Evolutionary conservation across 2,888 invertebrate genomes (phyloP).

Genomic region (Sinentomon sp.): DNA sequence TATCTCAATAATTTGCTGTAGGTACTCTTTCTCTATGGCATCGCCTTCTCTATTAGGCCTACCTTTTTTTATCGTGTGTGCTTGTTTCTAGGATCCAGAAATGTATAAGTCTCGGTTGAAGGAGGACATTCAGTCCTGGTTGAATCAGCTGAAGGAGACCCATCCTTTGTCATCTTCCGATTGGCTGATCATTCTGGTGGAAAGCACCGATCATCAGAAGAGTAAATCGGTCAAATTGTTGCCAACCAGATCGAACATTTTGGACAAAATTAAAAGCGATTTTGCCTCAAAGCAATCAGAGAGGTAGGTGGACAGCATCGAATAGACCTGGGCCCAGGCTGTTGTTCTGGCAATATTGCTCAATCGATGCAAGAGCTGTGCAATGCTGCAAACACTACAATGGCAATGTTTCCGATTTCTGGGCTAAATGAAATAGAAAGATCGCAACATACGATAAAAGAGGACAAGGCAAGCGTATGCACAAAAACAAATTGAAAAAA

Average conservation of each 20-base stretch:
- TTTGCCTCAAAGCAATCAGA: slow-evolving; percentile 67
- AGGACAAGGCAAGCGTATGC: too few species aligned
- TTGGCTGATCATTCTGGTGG: slow-evolving; percentile 81
- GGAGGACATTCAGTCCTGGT: slow-evolving; percentile 71
- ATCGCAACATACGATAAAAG: too few species aligned
- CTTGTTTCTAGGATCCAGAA: slow-evolving; percentile 52
- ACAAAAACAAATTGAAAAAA: too few species aligned
- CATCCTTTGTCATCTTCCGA: too few species aligned
- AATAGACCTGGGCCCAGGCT: background rate
- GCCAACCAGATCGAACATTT: slow-evolving; percentile 67
- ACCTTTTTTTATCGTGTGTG: background rate
- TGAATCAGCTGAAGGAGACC: slow-evolving; percentile 38
- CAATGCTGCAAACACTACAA: too few species aligned
- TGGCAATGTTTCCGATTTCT: too few species aligned
- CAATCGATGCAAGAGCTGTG: too few species aligned
- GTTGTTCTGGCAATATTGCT: background rate
- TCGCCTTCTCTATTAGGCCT: background rate
- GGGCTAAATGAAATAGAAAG: too few species aligned
- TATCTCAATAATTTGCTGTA: background rate
- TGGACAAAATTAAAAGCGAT: slow-evolving; percentile 80
- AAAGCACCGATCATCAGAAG: slow-evolving; percentile 68
- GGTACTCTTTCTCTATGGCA: slow-evolving; percentile 4
- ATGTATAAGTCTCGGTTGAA: slow-evolving; percentile 58
- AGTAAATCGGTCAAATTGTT: slow-evolving; percentile 73
- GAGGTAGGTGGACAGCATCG: slow-evolving; percentile 24